Evolutionary conservation across 2,797 vertebrate genomes (phyloP), one percentile per base, ranked within the genome.

Genomic region (Enteromius afrohamiltoni): DNA sequence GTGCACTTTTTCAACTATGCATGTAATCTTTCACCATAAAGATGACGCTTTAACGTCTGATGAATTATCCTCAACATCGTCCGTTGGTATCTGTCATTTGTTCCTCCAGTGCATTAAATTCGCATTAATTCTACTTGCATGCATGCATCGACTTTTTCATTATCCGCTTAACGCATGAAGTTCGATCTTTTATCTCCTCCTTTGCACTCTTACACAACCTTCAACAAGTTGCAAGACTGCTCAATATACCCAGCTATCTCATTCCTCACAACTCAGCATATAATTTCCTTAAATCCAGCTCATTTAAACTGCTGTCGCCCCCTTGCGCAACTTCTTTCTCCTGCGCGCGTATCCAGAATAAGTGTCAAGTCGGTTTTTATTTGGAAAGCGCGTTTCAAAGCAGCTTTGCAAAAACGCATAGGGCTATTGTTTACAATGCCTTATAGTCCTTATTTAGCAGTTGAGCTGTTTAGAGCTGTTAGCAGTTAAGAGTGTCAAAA

Each of bases 251-350:
- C 90, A 92, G 92, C 91, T 89, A 89, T 88, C 87, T 77, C 83
- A 92, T 92, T 92, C 85, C 87, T 87, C 87, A 91, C 68, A 87
- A 93, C 91, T 95, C 94, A 94, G 93, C 94, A 94, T 91, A 88
- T 93, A 91, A 91, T 83, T 87, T 87, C 91, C 90, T 90, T 90
- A 92, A 88, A 90, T 90, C 89, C 90, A 89, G 71, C 49, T 92
- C 89, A 92, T 89, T 91, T 92, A 90, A 91, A 90, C 88, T 90
- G 84, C 84, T 90, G 90, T 90, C 93, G 95, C 94, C 94, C 94
- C 93, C 94, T 95, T 90, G 92, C 91, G 92, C 85, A 89, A 87
- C 82, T 74, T 67, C 49, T 77, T 34, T 85, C 62, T 16, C 34
- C 47, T 45, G 81, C 49, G 47, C 62, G 34, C 49, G 26, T n/a